phyloP scores from a whole-genome alignment of 1,140 invertebrate genomes.

The Grapholita molesta region DNA sequence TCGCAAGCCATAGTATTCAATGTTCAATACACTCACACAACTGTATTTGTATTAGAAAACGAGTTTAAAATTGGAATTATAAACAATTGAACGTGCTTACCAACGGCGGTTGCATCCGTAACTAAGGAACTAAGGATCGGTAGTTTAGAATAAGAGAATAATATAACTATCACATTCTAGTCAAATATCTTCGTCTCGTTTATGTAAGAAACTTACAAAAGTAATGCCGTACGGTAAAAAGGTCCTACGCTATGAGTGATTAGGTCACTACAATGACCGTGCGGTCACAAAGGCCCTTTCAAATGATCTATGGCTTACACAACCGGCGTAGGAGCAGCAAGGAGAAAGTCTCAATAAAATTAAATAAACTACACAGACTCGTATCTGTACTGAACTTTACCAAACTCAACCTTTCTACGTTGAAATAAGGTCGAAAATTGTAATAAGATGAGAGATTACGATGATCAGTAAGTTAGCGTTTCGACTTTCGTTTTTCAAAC shows the following conservation, averaged over 20 bases:
- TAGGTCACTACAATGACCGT: neutral
- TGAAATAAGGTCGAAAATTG: neutral
- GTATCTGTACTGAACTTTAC: neutral
- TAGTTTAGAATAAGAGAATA: too few relatives aligned
- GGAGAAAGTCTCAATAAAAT: neutral
- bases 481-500: neutral
- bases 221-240: too few relatives aligned
- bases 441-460: neutral
- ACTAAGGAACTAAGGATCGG: too few relatives aligned
- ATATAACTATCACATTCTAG: too few relatives aligned
- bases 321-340: neutral
- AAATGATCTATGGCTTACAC: conserved; percentile 12
- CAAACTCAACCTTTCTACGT: neutral
- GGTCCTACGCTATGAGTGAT: neutral
- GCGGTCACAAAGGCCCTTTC: neutral
- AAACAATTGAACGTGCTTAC: too few relatives aligned
- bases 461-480: neutral
- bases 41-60: too few relatives aligned
- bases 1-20: too few relatives aligned
- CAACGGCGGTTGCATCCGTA: too few relatives aligned
- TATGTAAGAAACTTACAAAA: too few relatives aligned
- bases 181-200: too few relatives aligned
- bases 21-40: too few relatives aligned
- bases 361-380: neutral
- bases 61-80: too few relatives aligned